Conservation (phyloP, 2,888 invertebrate genomes). For the Callosobruchus maculatus region DNA sequence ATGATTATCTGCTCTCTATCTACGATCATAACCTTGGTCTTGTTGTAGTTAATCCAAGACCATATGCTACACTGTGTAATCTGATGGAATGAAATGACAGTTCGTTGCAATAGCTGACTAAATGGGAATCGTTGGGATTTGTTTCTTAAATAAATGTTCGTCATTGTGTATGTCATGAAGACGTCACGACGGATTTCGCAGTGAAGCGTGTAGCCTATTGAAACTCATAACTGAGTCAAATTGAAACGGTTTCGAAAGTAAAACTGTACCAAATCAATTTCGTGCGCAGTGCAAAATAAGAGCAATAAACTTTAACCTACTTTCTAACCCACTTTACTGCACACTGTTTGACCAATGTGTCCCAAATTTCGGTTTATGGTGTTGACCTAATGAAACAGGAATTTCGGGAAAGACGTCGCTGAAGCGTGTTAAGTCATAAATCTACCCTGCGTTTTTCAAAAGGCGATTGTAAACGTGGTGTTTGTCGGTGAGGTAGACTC, state of each 20-base stretch:
- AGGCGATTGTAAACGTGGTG: constrained; percentile 22
- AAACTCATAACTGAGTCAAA: constrained; percentile 8
- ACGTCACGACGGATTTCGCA: not conserved
- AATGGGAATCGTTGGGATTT: no score
- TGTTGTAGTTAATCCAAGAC: no score
- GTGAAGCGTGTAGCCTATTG: not conserved
- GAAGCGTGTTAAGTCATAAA: constrained; percentile 32
- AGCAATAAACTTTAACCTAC: constrained; percentile 31
- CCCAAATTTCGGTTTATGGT: constrained; percentile 39
- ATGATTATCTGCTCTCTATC: no score
- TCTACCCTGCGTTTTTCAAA: constrained; percentile 19
- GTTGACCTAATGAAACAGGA: constrained; percentile 37
- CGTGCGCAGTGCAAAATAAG: constrained; percentile 16
- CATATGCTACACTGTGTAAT: no score
- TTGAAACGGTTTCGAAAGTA: constrained; percentile 18
- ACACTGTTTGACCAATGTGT: constrained; percentile 29
- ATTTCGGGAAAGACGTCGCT: constrained; percentile 31
- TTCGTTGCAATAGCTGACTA: no score
- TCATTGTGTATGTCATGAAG: not conserved
- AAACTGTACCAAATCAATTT: constrained; percentile 29
- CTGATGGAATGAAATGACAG: no score
- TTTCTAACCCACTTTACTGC: constrained; percentile 32
- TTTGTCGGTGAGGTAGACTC: constrained; percentile 23
- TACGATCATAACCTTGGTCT: no score
- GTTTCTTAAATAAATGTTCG: no score